Percentiles rank a stretch among this genome's conserved stretches.
These are phyloP conservation scores for Microtus oregoni DNA, from an alignment of 2,113 vertebrate species.

Conservation along the genomic window DNA sequence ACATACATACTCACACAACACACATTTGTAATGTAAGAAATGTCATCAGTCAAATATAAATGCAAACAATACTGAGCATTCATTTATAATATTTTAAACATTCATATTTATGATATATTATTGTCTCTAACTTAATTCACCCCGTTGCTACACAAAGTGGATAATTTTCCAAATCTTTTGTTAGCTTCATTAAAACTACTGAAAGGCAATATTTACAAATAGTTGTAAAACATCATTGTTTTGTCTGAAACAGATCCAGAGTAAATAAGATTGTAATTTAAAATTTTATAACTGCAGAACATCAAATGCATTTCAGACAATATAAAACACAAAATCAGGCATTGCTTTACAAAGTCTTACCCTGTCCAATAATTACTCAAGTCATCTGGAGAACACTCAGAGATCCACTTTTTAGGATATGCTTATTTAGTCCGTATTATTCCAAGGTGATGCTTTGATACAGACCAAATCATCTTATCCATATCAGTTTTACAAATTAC, in stretches of 20 bases:
- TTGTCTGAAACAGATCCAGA: slow-evolving; percentile 57
- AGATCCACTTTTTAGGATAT: not conserved
- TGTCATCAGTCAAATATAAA: not conserved
- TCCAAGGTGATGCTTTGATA: not conserved
- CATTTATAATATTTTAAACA: slow-evolving; percentile 13
- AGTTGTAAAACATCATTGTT: slow-evolving; percentile 60
- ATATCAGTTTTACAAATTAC: not conserved
- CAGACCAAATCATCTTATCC: not conserved
- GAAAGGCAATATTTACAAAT: slow-evolving; percentile 67
- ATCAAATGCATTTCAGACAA: slow-evolving; percentile 21
- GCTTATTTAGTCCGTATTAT: not conserved
- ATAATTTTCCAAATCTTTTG: slow-evolving; percentile 57
- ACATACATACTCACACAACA: not conserved
- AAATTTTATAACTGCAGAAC: slow-evolving; percentile 32
- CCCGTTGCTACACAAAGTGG: slow-evolving; percentile 26
- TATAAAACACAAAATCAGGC: not conserved
- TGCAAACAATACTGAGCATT: not conserved
- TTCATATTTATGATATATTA: not conserved
- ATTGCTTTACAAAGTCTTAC: not conserved
- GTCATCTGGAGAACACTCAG: not conserved
- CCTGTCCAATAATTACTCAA: not conserved
- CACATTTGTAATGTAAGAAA: not conserved
- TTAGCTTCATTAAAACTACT: slow-evolving; percentile 63
- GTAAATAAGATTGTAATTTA: slow-evolving; percentile 43
- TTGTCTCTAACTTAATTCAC: slow-evolving; percentile 65